Base-by-base conservation (phyloP, 2,888 invertebrate species). In the Amiota minor region DNA sequence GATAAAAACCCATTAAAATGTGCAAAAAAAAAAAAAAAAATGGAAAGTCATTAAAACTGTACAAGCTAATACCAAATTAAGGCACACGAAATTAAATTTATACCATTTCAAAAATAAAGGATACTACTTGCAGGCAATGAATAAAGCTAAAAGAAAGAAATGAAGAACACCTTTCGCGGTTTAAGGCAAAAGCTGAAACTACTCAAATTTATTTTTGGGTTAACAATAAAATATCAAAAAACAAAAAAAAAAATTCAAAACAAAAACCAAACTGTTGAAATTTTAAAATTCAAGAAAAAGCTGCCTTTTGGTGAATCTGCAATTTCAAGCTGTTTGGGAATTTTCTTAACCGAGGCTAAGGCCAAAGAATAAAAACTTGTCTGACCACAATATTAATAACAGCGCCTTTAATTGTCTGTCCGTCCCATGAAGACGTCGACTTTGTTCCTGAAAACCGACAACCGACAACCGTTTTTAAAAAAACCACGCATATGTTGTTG, bases 401-500 rank as follows among this genome's bases (percentile, higher is more conserved):
- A 68, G 46, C 14, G 50, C 67, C n/a, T 50, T 68, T 68, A 53
- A 68, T 46, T 64, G 64, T 64, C 64, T 12, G 64, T 46, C 46
- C 10, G 65, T 65, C 20, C 59, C 10, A 14, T 35, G 62, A 23
- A 23, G 23, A 23, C 23, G 23, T 6, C 35, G 35, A 35, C 35
- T 35, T 35, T 35, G 35, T 35, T 6, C 35, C 35, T 6, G 35
- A 35, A 35, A 35, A 35, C 35, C 35, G 35, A 35, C 35, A 35
- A 35, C 35, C 35, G 35, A n/a, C n/a, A n/a, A n/a, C n/a, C n/a
- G n/a, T n/a, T 35, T 35, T 35, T 35, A 35, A 6, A 35, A 35
- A 35, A 35, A 35, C 35, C 14, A 56, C 64, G 49, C 71, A 72
- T 72, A 72, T 72, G 71, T 72, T 72, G 71, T 72, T 47, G 65